Conservation (phyloP, 2,797 vertebrate species). For the Schizothorax lantsangensis region DNA sequence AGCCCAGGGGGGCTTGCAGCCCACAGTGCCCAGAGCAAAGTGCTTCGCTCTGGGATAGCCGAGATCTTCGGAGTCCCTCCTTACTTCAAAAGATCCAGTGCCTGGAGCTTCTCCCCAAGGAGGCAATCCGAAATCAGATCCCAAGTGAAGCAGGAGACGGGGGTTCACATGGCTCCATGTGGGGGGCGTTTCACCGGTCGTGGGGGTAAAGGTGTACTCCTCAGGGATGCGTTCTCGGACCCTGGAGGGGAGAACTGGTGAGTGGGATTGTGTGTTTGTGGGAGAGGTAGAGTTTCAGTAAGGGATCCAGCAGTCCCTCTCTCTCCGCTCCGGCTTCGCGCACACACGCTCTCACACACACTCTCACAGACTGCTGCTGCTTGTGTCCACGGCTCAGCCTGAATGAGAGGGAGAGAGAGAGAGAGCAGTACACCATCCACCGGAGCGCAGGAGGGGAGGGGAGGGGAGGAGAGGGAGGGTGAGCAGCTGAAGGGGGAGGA, state of each 20-base stretch:
- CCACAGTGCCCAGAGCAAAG: slow-evolving; percentile 70
- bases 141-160: slow-evolving; percentile 50
- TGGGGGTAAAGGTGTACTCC: slow-evolving; percentile 59
- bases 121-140: slow-evolving; percentile 55
- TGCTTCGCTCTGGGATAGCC: slow-evolving; percentile 63
- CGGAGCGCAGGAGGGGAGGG: slow-evolving; percentile 62
- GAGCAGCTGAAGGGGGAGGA: slow-evolving; percentile 58
- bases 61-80: slow-evolving; percentile 65
- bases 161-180: slow-evolving; percentile 82
- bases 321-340: slow-evolving; percentile 27
- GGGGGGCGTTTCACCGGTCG: slow-evolving; percentile 33
- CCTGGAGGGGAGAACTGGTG: slow-evolving; percentile 21
- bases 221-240: slow-evolving; percentile 52
- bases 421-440: slow-evolving; percentile 73
- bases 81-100: slow-evolving; percentile 60
- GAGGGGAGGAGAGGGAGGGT: slow-evolving; percentile 73
- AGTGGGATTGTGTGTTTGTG: slow-evolving; percentile 48
- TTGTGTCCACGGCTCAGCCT: slow-evolving; percentile 62
- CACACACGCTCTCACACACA: slow-evolving; percentile 46
- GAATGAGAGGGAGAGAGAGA: slow-evolving; percentile 67
- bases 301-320: slow-evolving; percentile 48
- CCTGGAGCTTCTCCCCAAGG: slow-evolving; percentile 49
- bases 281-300: slow-evolving; percentile 46
- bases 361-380: slow-evolving; percentile 55
- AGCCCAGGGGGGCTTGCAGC: slow-evolving; percentile 77